A percentile compares a stretch with the other conserved stretches of the same genome.
These are phyloP conservation scores for Anomalospiza imberbis DNA, from an alignment of 2,797 vertebrate genomes.

Conservation along the genomic window DNA sequence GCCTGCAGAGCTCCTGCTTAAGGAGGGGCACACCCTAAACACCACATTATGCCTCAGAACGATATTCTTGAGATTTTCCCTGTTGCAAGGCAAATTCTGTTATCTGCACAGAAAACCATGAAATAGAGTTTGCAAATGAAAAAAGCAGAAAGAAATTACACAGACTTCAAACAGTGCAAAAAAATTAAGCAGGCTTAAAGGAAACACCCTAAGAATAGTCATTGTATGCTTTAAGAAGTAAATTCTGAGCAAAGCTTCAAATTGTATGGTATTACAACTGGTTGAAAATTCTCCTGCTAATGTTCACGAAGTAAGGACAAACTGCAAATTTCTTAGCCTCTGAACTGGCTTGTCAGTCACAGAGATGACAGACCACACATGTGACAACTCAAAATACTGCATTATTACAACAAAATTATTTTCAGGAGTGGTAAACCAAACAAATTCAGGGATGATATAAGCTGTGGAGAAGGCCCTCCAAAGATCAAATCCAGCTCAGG, in stretches of 20 bases:
- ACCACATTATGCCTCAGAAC: neutral
- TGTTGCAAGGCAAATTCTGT: neutral
- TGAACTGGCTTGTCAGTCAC: neutral
- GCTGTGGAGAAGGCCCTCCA: neutral
- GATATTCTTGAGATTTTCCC: fast-evolving
- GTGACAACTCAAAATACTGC: neutral
- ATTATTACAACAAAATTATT: neutral
- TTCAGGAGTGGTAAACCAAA: neutral
- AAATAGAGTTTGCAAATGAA: neutral
- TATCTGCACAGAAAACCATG: neutral
- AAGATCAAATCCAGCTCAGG: neutral
- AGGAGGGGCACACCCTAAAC: neutral
- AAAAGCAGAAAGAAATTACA: neutral
- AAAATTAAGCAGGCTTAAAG: neutral
- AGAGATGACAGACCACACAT: neutral
- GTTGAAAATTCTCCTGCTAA: neutral
- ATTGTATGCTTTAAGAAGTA: neutral
- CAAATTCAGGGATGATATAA: neutral
- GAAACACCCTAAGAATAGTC: neutral
- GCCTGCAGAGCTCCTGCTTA: neutral
- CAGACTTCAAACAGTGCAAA: neutral
- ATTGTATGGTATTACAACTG: fast-evolving
- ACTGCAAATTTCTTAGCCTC: neutral
- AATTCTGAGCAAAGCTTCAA: neutral
- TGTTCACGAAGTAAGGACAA: neutral